Percentiles rank a stretch among this genome's conserved stretches.
Evolutionary conservation across 2,888 invertebrate genomes (phyloP).

Genomic region (Nemoura dubitans): DNA sequence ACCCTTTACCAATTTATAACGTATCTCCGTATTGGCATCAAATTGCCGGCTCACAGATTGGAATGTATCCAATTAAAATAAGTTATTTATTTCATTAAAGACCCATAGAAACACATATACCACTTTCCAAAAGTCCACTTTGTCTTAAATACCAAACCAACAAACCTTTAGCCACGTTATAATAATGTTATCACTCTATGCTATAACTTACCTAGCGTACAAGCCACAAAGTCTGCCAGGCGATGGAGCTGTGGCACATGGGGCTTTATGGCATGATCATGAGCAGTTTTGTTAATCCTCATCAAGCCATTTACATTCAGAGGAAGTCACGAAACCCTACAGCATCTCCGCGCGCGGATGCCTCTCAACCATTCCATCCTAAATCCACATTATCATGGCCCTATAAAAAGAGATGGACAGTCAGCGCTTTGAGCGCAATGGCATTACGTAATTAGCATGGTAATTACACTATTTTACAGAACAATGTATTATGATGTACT

Average conservation of each 20-base stretch:
- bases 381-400: constrained; percentile 17
- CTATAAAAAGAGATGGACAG: constrained; percentile 27
- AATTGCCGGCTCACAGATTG: not conserved
- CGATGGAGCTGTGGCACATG: not conserved
- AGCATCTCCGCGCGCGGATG: not conserved
- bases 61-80: constrained; percentile 2
- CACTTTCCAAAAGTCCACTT: not conserved
- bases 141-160: not conserved
- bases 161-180: not conserved
- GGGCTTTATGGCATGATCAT: not conserved
- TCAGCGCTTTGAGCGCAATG: not conserved
- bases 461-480: constrained; percentile 20
- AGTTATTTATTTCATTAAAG: not conserved
- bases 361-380: not conserved
- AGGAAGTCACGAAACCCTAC: constrained; percentile 1
- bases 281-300: not conserved
- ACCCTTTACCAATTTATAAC: not conserved
- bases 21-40: not conserved
- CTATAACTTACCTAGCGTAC: not conserved
- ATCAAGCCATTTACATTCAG: constrained; percentile 13
- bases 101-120: not conserved
- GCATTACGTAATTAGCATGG: constrained; percentile 26
- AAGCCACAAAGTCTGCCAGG: not conserved
- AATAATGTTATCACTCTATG: not conserved
- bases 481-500: not conserved